phyloP scores from a whole-genome alignment of 2,888 invertebrate genomes.

The Megastigmus dorsalis region DNA sequence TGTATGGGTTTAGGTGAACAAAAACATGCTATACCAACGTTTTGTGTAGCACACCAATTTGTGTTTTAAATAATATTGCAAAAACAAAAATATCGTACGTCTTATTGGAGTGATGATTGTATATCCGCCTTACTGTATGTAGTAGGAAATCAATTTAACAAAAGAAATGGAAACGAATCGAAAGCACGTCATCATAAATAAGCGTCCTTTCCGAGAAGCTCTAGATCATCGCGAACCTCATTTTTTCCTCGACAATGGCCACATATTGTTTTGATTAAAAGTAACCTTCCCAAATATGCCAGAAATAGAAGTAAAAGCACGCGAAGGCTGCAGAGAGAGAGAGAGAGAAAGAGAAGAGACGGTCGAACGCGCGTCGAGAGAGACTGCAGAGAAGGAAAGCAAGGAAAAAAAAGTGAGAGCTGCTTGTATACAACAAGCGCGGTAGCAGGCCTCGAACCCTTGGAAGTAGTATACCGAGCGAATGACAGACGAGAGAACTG shows the following conservation, averaged over 20 bases:
- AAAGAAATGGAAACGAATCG: no score
- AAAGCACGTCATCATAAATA: neutral
- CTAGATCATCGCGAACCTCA: conserved; percentile 16
- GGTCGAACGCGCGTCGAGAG: neutral
- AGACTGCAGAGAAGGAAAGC: neutral
- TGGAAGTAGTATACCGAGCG: neutral
- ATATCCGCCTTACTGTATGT: no score
- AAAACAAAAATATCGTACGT: neutral
- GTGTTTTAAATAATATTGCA: no score
- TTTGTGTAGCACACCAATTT: no score
- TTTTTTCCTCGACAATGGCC: neutral
- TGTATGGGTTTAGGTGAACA: no score
- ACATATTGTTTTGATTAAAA: conserved; percentile 51
- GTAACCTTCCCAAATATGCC: conserved; percentile 49
- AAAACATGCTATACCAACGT: no score
- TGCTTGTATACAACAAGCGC: neutral
- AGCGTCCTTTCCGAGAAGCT: conserved; percentile 29
- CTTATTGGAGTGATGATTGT: no score
- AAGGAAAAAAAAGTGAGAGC: neutral
- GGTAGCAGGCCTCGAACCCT: no score
- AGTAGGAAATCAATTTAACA: no score
- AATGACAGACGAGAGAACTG: conserved; percentile 42
- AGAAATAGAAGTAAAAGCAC: conserved; percentile 48
- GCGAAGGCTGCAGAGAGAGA: neutral
- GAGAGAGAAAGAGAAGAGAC: neutral